A percentile compares a stretch with the other conserved stretches of the same genome.
phyloP scores from a whole-genome alignment of 2,888 invertebrate species.

The Pemphredon lugubris region DNA sequence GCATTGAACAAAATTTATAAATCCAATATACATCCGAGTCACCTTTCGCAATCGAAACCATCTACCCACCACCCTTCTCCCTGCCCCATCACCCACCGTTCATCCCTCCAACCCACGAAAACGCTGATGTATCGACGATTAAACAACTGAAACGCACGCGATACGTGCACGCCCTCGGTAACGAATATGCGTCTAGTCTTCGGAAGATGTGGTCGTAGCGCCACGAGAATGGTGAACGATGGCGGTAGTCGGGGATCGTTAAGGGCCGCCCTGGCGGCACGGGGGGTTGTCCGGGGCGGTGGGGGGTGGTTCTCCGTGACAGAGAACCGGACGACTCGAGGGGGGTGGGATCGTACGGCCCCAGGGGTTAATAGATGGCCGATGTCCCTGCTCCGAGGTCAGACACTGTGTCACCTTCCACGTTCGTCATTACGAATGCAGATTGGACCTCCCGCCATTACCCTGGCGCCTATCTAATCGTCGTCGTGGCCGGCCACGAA shows the following conservation, averaged over 20 bases:
- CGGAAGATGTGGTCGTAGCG: conserved; percentile 38
- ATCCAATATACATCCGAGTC: too few species aligned
- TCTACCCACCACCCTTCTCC: too few species aligned
- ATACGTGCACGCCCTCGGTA: neutral
- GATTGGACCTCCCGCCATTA: conserved; percentile 74
- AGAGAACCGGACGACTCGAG: conserved; percentile 49
- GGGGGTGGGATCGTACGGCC: conserved; percentile 62
- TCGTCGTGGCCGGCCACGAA: conserved; percentile 62
- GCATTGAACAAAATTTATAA: too few species aligned
- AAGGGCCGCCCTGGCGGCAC: conserved; percentile 55
- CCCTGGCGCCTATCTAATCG: conserved; percentile 71
- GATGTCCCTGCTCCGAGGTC: conserved; percentile 72
- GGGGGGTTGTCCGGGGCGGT: conserved; percentile 42
- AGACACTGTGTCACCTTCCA: conserved; percentile 76
- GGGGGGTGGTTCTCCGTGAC: conserved; percentile 55
- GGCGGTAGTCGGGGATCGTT: conserved; percentile 53
- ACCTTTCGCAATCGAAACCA: too few species aligned
- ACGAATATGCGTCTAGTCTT: conserved; percentile 30
- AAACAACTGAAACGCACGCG: conserved; percentile 11
- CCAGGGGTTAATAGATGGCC: conserved; percentile 78
- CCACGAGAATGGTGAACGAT: conserved; percentile 42
- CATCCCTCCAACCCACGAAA: too few species aligned
- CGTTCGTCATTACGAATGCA: conserved; percentile 77
- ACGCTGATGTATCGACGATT: neutral
- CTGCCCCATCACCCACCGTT: too few species aligned